These are phyloP conservation scores for Masticophis lateralis DNA, from an alignment of 2,797 vertebrate genomes.

Conservation along the genomic window DNA sequence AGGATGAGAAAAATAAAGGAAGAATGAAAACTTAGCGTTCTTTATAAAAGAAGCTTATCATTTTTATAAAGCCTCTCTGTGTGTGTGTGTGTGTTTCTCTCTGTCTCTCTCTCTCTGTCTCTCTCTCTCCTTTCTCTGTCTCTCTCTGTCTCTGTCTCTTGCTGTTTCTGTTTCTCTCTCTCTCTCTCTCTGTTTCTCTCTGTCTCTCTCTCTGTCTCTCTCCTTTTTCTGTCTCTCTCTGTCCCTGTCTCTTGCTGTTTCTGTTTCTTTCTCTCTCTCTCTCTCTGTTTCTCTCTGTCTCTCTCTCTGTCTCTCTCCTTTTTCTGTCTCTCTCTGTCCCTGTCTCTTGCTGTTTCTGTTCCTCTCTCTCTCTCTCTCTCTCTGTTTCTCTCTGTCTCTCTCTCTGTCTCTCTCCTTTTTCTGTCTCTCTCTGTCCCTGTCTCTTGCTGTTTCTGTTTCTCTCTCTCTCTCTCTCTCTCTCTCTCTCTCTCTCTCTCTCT, in stretches of 20 bases:
- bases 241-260: too few species aligned
- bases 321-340: too few species aligned
- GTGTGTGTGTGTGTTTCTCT: not conserved
- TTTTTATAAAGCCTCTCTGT: not conserved
- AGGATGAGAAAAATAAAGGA: not conserved
- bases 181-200: too few species aligned
- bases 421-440: too few species aligned
- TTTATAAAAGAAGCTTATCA: not conserved
- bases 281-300: too few species aligned
- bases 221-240: not conserved
- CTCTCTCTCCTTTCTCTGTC: too few species aligned
- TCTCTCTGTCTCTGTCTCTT: not conserved
- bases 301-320: too few species aligned
- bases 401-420: too few species aligned
- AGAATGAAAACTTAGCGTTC: not conserved
- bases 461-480: too few species aligned
- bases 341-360: fast-evolving
- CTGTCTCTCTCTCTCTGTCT: not conserved
- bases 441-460: too few species aligned
- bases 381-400: fast-evolving
- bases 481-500: not conserved
- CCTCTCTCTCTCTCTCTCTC: too few species aligned
- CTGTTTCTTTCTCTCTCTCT: not conserved
- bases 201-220: too few species aligned
- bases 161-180: fast-evolving